Evolutionary conservation across 2,797 vertebrate species (phyloP).

Genomic region (Pseudochirops cupreus): DNA sequence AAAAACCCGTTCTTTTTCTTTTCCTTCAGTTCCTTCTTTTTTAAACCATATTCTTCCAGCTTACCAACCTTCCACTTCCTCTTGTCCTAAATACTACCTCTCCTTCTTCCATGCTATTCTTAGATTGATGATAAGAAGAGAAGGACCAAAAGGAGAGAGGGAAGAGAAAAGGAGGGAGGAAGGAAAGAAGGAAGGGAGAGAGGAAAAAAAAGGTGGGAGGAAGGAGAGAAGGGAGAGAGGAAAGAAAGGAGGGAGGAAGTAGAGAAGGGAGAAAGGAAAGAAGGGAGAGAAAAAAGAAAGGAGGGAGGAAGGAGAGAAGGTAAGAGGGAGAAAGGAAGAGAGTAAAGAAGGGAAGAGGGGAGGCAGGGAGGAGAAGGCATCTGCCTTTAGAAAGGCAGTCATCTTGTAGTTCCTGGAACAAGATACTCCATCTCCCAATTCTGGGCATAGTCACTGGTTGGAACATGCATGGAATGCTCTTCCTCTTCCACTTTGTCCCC

Average conservation of each 20-base stretch:
- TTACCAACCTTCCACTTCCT: neutral
- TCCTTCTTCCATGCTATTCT: neutral
- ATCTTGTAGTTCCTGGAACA: neutral
- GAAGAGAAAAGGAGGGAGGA: neutral
- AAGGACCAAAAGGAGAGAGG: neutral
- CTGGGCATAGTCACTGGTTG: neutral
- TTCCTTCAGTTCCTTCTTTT: neutral
- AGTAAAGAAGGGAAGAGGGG: too few relatives aligned
- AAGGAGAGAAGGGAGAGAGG: too few relatives aligned
- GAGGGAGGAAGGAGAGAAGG: too few relatives aligned
- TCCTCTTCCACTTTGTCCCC: neutral
- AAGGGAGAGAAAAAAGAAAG: neutral
- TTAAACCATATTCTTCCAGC: neutral
- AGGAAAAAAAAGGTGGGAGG: neutral
- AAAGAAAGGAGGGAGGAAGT: too few relatives aligned
- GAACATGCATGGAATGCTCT: neutral
- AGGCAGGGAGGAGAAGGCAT: neutral
- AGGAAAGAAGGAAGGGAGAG: neutral
- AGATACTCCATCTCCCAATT: neutral
- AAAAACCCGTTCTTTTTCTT: neutral
- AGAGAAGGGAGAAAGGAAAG: neutral
- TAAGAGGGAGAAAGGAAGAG: too few relatives aligned
- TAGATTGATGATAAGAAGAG: constrained; percentile 15
- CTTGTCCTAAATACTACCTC: neutral
- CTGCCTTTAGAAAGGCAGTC: neutral